phyloP scores from a whole-genome alignment of 1,140 invertebrate genomes.

The Drosophila melanogaster region DNA sequence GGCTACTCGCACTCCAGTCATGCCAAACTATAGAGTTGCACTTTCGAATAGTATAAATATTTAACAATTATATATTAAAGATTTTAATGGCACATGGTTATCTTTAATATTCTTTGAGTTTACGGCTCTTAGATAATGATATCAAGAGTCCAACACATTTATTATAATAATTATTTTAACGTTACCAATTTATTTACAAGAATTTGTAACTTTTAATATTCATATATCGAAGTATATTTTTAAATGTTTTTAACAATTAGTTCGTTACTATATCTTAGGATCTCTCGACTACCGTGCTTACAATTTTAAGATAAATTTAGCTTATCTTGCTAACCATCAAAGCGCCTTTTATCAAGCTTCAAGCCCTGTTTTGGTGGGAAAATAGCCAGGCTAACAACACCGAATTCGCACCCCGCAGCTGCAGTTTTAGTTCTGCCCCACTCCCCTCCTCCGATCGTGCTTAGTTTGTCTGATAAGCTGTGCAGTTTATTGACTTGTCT shows the following conservation, averaged over 20 bases:
- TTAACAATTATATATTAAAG: not conserved
- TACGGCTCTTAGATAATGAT: no score
- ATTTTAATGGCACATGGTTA: not conserved
- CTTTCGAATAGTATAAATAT: not conserved
- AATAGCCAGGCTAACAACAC: slow-evolving; percentile 26
- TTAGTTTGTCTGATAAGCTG: slow-evolving; percentile 76
- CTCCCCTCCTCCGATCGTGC: slow-evolving; percentile 58
- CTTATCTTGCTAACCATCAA: no score
- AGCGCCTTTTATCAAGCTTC: not conserved
- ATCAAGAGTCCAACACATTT: no score
- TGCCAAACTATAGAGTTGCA: slow-evolving; percentile 1
- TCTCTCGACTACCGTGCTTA: no score
- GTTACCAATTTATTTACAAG: no score
- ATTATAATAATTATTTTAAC: no score
- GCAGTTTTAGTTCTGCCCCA: slow-evolving; percentile 41
- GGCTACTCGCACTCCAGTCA: slow-evolving; percentile 66
- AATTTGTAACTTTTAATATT: no score
- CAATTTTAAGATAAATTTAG: no score
- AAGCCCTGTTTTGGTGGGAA: slow-evolving; percentile 2
- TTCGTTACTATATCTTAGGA: no score
- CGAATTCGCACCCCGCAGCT: slow-evolving; percentile 36
- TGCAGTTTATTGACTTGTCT: slow-evolving; percentile 58
- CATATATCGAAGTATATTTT: no score
- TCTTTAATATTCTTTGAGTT: no score
- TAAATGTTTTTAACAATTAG: no score